Evolutionary conservation across 2,113 vertebrate genomes (phyloP).

Genomic region (Lagopus leucura): DNA sequence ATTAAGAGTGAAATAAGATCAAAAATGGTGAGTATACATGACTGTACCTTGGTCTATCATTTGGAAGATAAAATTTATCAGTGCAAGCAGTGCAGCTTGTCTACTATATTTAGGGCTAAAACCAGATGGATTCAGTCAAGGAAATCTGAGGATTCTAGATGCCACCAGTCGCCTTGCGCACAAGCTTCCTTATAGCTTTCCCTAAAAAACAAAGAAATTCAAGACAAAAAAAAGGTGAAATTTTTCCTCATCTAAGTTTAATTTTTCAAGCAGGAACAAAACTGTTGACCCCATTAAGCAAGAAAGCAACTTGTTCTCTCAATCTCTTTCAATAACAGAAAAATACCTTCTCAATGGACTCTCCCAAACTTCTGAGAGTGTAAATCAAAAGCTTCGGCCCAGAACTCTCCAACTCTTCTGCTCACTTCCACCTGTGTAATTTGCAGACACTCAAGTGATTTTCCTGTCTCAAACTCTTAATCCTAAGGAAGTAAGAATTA

Average conservation of each 20-base stretch:
- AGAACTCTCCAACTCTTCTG: background rate
- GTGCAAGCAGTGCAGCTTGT: constrained; percentile 73
- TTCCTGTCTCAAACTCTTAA: background rate
- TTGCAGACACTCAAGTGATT: background rate
- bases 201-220: constrained; percentile 72
- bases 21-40: constrained; percentile 52
- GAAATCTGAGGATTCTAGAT: constrained; percentile 74
- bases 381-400: background rate
- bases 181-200: constrained; percentile 71
- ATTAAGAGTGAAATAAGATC: constrained; percentile 61
- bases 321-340: background rate
- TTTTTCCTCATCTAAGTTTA: constrained; percentile 43
- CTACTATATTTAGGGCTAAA: constrained; percentile 72
- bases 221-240: constrained; percentile 67
- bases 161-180: constrained; percentile 68
- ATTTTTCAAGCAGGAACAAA: constrained; percentile 59
- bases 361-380: background rate
- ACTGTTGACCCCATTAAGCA: constrained; percentile 43
- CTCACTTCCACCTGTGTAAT: background rate
- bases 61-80: constrained; percentile 73
- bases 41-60: constrained; percentile 75
- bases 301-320: constrained; percentile 53
- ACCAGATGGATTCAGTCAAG: constrained; percentile 74
- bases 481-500: background rate
- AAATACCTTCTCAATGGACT: background rate